Evolutionary conservation across 2,113 vertebrate genomes (phyloP), one percentile per base, ranked within the genome.

Genomic region (Coregonus clupeaformis): DNA sequence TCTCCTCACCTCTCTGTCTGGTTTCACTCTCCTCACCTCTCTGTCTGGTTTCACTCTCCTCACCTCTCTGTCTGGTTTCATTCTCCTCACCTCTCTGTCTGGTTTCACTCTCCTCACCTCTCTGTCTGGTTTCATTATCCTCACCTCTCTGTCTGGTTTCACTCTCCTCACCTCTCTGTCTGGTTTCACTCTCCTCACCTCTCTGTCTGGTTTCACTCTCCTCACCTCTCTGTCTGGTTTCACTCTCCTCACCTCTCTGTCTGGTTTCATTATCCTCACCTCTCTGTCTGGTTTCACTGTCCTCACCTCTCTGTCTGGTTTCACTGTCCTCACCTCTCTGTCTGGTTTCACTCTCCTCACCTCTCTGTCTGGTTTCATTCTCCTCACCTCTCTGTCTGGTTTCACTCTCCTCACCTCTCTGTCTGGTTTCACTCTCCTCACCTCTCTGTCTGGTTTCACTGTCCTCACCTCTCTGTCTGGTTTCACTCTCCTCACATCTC

Each of bases 101-200:
- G n/a, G n/a, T n/a, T n/a, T n/a, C n/a, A n/a, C n/a, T 93, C 91
- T 92, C 89, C 92, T 92, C 88, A 86, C 86, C 62, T 29, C 24
- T 27, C 27, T 27, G 1, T 27, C 27, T 27, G n/a, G n/a, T n/a
- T n/a, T n/a, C n/a, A n/a, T n/a, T n/a, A n/a, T 92, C 89, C 92
- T 92, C 88, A 86, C 86, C 62, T 29, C 24, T 27, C 27, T 27
- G 1, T 27, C 27, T 27, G n/a, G n/a, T n/a, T n/a, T n/a, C n/a
- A n/a, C n/a, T 93, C 91, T 92, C 89, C 92, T 92, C 88, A 86
- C 86, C 62, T 29, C 24, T 27, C 27, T 27, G 1, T 27, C 27
- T 27, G n/a, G n/a, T n/a, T n/a, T n/a, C n/a, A n/a, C n/a, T 93
- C 91, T 92, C 89, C 92, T 92, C 88, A 86, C 86, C 62, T 29